A percentile compares a stretch with the other conserved stretches of the same genome.
These are phyloP conservation scores for Meteorus sp. DNA, from an alignment of 1,140 invertebrate genomes.

Conservation along the genomic window DNA sequence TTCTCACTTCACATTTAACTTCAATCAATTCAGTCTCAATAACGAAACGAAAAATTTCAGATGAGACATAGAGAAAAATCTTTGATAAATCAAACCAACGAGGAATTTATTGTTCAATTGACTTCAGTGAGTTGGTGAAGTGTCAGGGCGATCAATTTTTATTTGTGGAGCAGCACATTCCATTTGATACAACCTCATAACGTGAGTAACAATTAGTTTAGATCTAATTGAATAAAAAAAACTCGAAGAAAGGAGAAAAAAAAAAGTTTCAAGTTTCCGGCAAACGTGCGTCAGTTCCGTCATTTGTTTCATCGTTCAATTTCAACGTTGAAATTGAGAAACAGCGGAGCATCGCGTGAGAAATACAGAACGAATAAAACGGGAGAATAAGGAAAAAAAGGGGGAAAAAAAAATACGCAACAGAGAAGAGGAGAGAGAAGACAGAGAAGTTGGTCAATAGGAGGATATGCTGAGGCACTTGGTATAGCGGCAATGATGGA, in stretches of 20 bases:
- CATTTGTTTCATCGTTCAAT: too few species aligned
- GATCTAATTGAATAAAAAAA: neutral
- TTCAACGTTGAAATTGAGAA: neutral
- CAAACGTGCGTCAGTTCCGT: too few species aligned
- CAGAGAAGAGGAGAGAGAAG: neutral
- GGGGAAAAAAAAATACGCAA: neutral
- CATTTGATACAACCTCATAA: too few species aligned
- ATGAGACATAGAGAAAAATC: too few species aligned
- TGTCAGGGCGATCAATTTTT: neutral
- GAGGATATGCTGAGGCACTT: constrained; percentile 38
- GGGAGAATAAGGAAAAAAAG: neutral
- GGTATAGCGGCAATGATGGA: constrained; percentile 45
- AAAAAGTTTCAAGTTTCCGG: too few species aligned
- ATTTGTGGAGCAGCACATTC: too few species aligned
- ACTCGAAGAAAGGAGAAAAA: neutral
- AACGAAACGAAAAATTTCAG: too few species aligned
- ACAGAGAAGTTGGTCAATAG: constrained; percentile 5
- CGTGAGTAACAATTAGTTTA: too few species aligned
- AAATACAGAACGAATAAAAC: neutral
- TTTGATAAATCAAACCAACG: too few species aligned
- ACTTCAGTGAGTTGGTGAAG: neutral
- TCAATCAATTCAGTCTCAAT: too few species aligned
- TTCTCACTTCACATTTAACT: too few species aligned
- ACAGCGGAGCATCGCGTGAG: neutral
- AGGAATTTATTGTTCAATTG: neutral